Conservation (phyloP, 1,140 invertebrate species). For the Cherax destructor region DNA sequence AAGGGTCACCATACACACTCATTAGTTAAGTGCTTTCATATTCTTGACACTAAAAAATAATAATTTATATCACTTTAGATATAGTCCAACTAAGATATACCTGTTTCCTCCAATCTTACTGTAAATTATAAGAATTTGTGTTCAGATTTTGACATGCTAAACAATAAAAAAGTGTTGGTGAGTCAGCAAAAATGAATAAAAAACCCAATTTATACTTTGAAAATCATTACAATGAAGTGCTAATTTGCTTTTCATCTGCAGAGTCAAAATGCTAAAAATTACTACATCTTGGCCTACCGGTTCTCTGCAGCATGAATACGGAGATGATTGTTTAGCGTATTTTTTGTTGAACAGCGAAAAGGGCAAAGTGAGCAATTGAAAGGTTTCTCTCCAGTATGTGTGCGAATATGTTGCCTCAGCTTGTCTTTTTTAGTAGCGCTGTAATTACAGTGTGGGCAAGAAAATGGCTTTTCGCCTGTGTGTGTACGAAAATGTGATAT, state of each 20-base stretch:
- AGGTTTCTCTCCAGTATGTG: constrained; percentile 48
- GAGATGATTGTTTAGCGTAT: constrained; percentile 49
- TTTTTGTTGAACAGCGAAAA: constrained; percentile 49
- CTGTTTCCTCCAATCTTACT: not conserved
- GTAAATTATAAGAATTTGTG: not conserved
- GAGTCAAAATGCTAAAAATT: not conserved
- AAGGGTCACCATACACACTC: not conserved
- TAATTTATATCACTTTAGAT: not conserved
- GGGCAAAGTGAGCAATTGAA: constrained; percentile 50
- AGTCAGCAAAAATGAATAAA: no score
- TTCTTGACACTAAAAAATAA: not conserved
- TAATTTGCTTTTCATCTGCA: not conserved
- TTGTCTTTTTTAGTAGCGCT: constrained; percentile 53
- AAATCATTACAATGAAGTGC: no score
- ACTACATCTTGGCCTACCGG: constrained; percentile 24
- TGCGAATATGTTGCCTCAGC: constrained; percentile 48
- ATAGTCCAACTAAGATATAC: not conserved
- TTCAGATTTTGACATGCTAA: no score
- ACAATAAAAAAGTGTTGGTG: no score
- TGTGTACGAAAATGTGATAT: constrained; percentile 54
- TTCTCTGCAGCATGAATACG: constrained; percentile 55
- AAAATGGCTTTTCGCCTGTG: constrained; percentile 52
- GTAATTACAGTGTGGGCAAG: constrained; percentile 57
- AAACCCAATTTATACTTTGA: no score
- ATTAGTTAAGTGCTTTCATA: not conserved